Evolutionary conservation across 2,888 invertebrate species (phyloP).

Genomic region (Drosophila fungiperda): DNA sequence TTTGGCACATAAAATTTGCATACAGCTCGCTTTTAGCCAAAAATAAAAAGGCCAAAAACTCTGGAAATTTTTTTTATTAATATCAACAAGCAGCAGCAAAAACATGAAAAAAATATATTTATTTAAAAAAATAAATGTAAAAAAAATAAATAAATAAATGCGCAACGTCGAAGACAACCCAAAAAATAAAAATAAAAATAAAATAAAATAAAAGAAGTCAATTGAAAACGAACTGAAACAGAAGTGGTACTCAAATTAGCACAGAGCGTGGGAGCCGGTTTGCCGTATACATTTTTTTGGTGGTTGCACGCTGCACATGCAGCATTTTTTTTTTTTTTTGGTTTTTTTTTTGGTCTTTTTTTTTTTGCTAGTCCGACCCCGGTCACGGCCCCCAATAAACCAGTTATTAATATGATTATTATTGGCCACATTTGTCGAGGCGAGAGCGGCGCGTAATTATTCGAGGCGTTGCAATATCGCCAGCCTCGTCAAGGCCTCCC

Average conservation of each 20-base stretch:
- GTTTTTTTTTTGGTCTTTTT: not conserved
- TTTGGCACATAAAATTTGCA: conserved; percentile 69
- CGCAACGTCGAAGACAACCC: conserved; percentile 17
- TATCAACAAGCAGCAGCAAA: conserved; percentile 39
- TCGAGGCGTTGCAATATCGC: conserved; percentile 44
- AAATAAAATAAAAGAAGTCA: conserved; percentile 9
- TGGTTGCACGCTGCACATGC: conserved; percentile 38
- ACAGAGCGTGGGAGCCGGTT: conserved; percentile 82
- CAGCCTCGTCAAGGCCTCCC: conserved; percentile 62
- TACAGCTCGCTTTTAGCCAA: conserved; percentile 52
- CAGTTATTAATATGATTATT: conserved; percentile 45
- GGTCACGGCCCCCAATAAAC: conserved; percentile 48
- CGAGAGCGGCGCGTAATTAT: conserved; percentile 60
- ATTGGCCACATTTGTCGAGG: conserved; percentile 48
- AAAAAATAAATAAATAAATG: conserved; percentile 33
- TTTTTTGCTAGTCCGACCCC: conserved; percentile 30
- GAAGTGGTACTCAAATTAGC: conserved; percentile 81
- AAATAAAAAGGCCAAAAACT: conserved; percentile 49
- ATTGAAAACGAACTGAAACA: conserved; percentile 38
- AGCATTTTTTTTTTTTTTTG: conserved; percentile 1
- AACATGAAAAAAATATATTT: conserved; percentile 20
- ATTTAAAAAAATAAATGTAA: not conserved
- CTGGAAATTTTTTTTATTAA: conserved; percentile 76
- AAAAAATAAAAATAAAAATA: not conserved
- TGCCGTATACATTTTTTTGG: conserved; percentile 37